phyloP scores from a whole-genome alignment of 2,797 vertebrate genomes.

The Lateolabrax maculatus region DNA sequence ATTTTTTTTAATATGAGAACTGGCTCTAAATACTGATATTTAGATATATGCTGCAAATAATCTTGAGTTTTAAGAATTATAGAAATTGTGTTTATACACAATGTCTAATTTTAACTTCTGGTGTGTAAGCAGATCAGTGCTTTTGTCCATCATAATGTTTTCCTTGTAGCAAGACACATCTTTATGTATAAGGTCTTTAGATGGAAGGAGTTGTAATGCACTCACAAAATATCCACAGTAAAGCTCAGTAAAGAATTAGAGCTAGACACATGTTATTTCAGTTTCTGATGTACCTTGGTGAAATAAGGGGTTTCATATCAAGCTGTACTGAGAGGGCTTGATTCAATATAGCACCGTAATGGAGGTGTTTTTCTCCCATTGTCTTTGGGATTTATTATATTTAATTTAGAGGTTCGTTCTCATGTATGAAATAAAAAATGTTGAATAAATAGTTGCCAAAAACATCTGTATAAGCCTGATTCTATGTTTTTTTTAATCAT shows the following conservation, averaged over 20 bases:
- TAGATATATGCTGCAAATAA: conserved; percentile 75
- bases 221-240: conserved; percentile 50
- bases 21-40: conserved; percentile 64
- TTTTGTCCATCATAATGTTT: conserved; percentile 54
- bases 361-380: conserved; percentile 69
- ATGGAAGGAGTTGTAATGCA: conserved; percentile 47
- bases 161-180: conserved; percentile 53
- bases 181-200: conserved; percentile 53
- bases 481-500: conserved; percentile 48
- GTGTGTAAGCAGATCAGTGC: conserved; percentile 51
- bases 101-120: conserved; percentile 54
- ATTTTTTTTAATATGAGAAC: conserved; percentile 41
- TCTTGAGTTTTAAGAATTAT: conserved; percentile 42
- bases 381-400: conserved; percentile 76
- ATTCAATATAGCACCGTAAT: conserved; percentile 63
- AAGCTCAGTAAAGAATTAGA: conserved; percentile 59
- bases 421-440: conserved; percentile 83
- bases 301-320: conserved; percentile 68
- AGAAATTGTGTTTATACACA: conserved; percentile 50
- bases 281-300: conserved; percentile 69
- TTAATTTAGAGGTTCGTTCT: conserved; percentile 82
- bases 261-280: conserved; percentile 61
- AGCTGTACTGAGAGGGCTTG: conserved; percentile 69
- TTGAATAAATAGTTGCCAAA: conserved; percentile 85
- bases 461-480: conserved; percentile 66